A percentile compares a stretch with the other conserved stretches of the same genome.
Conservation (phyloP, 64 coral and sea anemone species). For the Dendronephthya gigantea region DNA sequence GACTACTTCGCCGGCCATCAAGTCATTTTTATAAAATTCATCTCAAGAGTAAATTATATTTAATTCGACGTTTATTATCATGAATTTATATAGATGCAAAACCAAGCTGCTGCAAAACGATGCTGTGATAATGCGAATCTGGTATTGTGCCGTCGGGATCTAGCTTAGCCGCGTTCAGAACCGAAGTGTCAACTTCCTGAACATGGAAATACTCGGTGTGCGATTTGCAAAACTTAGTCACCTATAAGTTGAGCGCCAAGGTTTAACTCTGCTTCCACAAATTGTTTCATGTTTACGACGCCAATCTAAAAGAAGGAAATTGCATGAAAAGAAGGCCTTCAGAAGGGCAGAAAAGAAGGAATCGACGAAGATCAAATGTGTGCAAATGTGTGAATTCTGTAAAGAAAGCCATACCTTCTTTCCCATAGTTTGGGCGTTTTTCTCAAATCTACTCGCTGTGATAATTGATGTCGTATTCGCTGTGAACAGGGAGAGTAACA, state of each 20-base stretch:
- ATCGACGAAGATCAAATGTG: not conserved
- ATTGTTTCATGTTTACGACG: not conserved
- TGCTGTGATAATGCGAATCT: too few relatives aligned
- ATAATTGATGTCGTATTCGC: slow-evolving; percentile 5
- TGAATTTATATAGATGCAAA: too few relatives aligned
- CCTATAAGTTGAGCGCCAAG: not conserved
- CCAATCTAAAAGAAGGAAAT: not conserved
- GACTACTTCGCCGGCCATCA: too few relatives aligned
- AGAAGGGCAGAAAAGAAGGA: not conserved
- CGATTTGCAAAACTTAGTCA: not conserved
- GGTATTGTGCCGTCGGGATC: too few relatives aligned
- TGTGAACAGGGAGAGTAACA: not conserved
- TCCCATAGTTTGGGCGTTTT: not conserved
- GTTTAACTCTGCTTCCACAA: not conserved
- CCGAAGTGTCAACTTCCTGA: too few relatives aligned
- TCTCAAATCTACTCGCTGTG: not conserved
- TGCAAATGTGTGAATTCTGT: not conserved
- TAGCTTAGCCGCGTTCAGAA: too few relatives aligned
- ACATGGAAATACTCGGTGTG: too few relatives aligned
- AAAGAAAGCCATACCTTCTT: not conserved
- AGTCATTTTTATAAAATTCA: too few relatives aligned
- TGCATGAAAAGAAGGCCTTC: not conserved
- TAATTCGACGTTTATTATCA: too few relatives aligned
- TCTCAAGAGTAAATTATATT: too few relatives aligned
- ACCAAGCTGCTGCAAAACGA: too few relatives aligned